phyloP scores from a whole-genome alignment of 2,888 invertebrate genomes.

The Podabrus alpinus region DNA sequence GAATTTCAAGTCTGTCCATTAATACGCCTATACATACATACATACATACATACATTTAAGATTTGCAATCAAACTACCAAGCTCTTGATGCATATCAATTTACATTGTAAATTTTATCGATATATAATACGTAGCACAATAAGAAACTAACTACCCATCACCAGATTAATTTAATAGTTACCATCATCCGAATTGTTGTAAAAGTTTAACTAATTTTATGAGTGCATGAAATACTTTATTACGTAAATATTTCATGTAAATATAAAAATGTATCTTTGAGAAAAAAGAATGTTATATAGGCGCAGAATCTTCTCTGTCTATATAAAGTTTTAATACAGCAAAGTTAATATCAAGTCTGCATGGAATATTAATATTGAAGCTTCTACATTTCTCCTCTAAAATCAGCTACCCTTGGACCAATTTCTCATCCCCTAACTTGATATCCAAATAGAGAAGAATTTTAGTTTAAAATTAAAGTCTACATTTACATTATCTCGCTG shows the following conservation, averaged over 20 bases:
- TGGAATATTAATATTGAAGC: conserved; percentile 43
- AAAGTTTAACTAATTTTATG: background rate
- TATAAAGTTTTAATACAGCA: conserved; percentile 42
- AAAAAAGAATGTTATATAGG: conserved; percentile 30
- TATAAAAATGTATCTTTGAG: conserved; percentile 27
- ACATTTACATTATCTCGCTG: conserved; percentile 14
- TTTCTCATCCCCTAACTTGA: conserved; percentile 26
- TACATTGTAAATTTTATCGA: background rate
- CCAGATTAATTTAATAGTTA: background rate
- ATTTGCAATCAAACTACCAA: background rate
- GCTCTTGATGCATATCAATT: background rate
- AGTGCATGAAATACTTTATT: conserved; percentile 12
- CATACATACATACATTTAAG: background rate
- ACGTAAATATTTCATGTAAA: conserved; percentile 30
- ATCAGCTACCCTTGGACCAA: conserved; percentile 33
- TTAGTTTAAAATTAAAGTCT: conserved; percentile 30
- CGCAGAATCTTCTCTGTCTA: conserved; percentile 35
- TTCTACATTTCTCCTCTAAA: conserved; percentile 34
- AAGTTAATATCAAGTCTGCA: conserved; percentile 42
- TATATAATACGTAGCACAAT: background rate
- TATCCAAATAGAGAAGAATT: conserved; percentile 25
- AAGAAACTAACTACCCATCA: background rate
- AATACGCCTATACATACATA: background rate
- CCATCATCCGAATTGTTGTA: background rate
- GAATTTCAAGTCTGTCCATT: conserved; percentile 37